These are phyloP conservation scores for Lepidocolaptes lacrymiger DNA, from an alignment of 2,797 vertebrate genomes.

Conservation along the genomic window DNA sequence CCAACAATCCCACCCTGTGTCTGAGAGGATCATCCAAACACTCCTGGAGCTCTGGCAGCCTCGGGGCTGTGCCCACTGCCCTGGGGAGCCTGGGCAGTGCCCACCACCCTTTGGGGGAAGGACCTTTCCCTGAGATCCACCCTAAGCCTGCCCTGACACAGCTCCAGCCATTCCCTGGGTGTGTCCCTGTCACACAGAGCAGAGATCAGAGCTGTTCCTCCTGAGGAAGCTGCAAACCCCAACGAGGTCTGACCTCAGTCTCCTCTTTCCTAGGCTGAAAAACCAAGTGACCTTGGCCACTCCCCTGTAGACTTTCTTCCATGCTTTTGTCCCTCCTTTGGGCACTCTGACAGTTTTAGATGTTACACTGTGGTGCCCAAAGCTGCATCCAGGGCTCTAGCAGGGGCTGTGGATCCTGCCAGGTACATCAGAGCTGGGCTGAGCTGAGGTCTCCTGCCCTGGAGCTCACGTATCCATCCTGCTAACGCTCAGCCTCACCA, in stretches of 20 bases:
- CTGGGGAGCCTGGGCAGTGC: background rate
- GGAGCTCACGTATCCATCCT: background rate
- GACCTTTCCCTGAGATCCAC: fast-evolving
- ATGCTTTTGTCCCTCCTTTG: fast-evolving
- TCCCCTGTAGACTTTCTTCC: background rate
- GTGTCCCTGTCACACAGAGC: background rate
- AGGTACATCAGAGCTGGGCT: background rate
- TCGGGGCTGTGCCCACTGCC: background rate
- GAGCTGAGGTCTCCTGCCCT: background rate
- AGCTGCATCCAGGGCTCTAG: background rate
- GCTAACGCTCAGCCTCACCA: background rate
- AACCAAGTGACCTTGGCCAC: background rate
- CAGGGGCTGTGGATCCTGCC: background rate
- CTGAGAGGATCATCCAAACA: fast-evolving
- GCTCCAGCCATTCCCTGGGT: background rate
- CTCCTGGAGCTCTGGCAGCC: background rate
- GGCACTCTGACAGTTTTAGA: background rate
- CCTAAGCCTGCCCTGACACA: fast-evolving
- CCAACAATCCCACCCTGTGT: background rate
- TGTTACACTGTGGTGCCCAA: background rate
- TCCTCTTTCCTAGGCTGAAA: background rate
- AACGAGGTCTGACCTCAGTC: background rate
- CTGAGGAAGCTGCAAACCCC: background rate
- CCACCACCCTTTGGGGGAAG: background rate
- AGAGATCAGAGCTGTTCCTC: background rate